These are phyloP conservation scores for Brienomyrus longianalis DNA, from an alignment of 2,113 vertebrate species.

Conservation along the genomic window DNA sequence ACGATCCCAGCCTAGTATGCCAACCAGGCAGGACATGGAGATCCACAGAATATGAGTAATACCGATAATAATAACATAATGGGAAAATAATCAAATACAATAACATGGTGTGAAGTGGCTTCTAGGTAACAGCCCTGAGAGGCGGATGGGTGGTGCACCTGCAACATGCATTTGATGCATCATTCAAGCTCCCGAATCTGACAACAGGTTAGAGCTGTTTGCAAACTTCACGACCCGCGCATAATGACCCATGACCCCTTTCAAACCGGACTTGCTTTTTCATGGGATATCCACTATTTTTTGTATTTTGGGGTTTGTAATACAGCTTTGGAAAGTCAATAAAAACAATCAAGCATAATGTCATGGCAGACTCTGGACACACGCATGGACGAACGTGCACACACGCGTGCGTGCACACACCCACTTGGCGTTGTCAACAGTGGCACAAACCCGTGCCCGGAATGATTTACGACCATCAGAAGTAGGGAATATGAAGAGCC, in stretches of 20 bases:
- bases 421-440: not conserved
- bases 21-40: not conserved
- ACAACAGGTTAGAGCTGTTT: not conserved
- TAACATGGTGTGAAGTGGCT: not conserved
- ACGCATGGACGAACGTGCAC: not conserved
- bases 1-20: not conserved
- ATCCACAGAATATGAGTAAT: not conserved
- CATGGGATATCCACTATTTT: not conserved
- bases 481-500: not conserved
- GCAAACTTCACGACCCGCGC: not conserved
- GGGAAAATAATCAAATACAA: not conserved
- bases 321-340: slow-evolving; percentile 1
- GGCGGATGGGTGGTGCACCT: not conserved
- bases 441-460: not conserved
- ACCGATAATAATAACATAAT: not conserved
- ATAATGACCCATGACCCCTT: not conserved
- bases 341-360: not conserved
- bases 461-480: slow-evolving; percentile 3
- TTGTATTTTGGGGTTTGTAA: not conserved
- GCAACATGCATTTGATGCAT: not conserved
- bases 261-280: not conserved
- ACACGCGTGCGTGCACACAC: not conserved
- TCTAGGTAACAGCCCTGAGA: not conserved
- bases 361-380: not conserved
- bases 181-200: slow-evolving; percentile 1